These are phyloP conservation scores for Malachius bipustulatus DNA, from an alignment of 2,888 invertebrate species.

Conservation along the genomic window DNA sequence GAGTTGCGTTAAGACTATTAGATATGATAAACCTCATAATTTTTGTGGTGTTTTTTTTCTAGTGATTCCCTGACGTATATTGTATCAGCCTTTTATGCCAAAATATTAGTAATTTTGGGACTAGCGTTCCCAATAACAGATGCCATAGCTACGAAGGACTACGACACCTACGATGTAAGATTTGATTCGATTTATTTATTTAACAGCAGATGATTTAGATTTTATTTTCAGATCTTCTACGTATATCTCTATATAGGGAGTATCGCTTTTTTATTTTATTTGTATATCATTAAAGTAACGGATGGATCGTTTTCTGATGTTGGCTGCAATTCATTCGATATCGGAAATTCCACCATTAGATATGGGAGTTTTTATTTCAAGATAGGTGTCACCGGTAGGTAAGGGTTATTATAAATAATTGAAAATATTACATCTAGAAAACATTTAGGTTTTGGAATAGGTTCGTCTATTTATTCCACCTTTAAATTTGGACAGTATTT, in stretches of 20 bases:
- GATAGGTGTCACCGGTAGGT: constrained; percentile 48
- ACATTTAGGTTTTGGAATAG: constrained; percentile 70
- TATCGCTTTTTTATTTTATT: constrained; percentile 72
- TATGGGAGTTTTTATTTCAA: constrained; percentile 53
- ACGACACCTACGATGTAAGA: constrained; percentile 17
- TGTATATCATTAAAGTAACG: constrained; percentile 59
- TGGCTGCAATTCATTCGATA: constrained; percentile 16
- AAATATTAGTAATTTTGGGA: constrained; percentile 19
- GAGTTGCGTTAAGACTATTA: no score
- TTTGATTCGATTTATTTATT: neutral
- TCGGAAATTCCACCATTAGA: constrained; percentile 31
- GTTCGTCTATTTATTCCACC: constrained; percentile 93
- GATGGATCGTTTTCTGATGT: constrained; percentile 35
- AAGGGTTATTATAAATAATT: no score
- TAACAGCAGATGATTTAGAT: neutral
- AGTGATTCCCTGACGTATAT: constrained; percentile 16
- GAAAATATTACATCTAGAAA: no score
- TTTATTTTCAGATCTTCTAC: constrained; percentile 59
- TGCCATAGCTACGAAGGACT: constrained; percentile 16
- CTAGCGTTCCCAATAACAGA: constrained; percentile 20
- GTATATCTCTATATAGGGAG: constrained; percentile 78
- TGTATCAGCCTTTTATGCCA: constrained; percentile 18
- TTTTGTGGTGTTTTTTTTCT: no score
- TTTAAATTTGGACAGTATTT: constrained; percentile 92
- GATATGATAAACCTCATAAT: no score